Base-by-base conservation (phyloP, 1,140 invertebrate genomes). In the Lasioglossum baleicum region DNA sequence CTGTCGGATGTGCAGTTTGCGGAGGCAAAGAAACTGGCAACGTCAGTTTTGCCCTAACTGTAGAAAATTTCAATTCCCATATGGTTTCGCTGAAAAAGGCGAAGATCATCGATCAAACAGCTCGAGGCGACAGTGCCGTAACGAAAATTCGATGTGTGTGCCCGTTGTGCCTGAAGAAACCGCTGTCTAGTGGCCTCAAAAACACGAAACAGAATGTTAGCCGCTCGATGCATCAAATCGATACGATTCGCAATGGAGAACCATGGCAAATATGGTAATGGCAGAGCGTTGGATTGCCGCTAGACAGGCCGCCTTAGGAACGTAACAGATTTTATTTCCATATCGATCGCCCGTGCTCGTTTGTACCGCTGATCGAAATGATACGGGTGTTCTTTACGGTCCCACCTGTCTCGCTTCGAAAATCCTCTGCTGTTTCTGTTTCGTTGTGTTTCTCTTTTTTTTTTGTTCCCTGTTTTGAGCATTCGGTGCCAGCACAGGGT, bases 401-500 rank as follows among this genome's bases (percentile, higher is more conserved):
- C 13, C 40, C 67, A 61, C 42, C 31, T 20, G 61, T 35, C 56
- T 58, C 11, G n/a, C 58, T 69, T 76, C 56, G 60, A 44, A 65
- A 72, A 64, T 44, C 22, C 53, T 31, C 20, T 15, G 51, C 13
- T 22, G 0, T 53, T 65, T 44, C 56, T 58, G 17, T n/a, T n/a
- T 58, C 56, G 17, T 0, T 20, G n/a, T 22, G 20, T 61, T 7
- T 48, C 2, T 64, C 26, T 26, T 60, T 26, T 78, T 80, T 72
- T 80, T 77, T 65, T 68, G 40, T 53, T 11, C 15, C 0, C 13
- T n/a, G 56, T 63, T 73, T 65, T 17, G 48, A 13, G 75, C 68
- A 77, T 83, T 82, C 77, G 82, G 53, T 64, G 42, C 48, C 65
- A n/a, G 44, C 44, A 8, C 72, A 7, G 61, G 22, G 75, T 85